Conservation (phyloP, 2,113 vertebrate genomes). For the Stercorarius parasiticus region DNA sequence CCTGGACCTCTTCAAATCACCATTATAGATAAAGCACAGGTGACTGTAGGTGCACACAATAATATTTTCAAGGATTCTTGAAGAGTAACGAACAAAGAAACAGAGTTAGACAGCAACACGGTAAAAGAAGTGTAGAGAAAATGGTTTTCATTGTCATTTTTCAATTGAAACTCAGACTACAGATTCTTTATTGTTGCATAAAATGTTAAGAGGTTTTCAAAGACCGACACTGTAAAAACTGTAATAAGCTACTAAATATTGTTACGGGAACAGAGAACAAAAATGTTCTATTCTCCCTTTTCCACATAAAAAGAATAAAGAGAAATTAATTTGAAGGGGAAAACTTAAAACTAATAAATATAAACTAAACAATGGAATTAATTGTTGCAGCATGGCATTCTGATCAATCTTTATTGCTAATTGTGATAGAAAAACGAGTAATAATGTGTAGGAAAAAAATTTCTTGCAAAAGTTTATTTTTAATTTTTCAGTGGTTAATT, state of each 20-base stretch:
- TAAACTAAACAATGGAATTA: not conserved
- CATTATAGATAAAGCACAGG: not conserved
- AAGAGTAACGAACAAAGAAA: not conserved
- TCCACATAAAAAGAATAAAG: not conserved
- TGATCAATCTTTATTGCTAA: not conserved
- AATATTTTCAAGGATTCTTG: not conserved
- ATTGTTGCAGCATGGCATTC: not conserved
- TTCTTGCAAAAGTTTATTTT: not conserved
- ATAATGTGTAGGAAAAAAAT: not conserved
- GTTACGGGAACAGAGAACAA: not conserved
- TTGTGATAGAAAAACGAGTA: not conserved
- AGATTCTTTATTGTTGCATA: not conserved
- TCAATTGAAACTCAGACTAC: not conserved
- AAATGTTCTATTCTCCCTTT: not conserved
- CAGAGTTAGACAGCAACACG: not conserved
- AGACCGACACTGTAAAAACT: not conserved
- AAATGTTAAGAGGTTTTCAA: not conserved
- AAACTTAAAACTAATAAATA: not conserved
- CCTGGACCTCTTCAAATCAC: not conserved
- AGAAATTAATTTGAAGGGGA: not conserved
- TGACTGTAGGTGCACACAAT: not conserved
- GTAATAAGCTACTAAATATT: not conserved
- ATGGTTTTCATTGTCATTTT: not conserved
- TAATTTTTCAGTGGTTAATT: not conserved
- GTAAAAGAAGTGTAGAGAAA: not conserved